These are phyloP conservation scores for Rhopalosiphum padi DNA, from an alignment of 1,140 invertebrate species.

Conservation along the genomic window DNA sequence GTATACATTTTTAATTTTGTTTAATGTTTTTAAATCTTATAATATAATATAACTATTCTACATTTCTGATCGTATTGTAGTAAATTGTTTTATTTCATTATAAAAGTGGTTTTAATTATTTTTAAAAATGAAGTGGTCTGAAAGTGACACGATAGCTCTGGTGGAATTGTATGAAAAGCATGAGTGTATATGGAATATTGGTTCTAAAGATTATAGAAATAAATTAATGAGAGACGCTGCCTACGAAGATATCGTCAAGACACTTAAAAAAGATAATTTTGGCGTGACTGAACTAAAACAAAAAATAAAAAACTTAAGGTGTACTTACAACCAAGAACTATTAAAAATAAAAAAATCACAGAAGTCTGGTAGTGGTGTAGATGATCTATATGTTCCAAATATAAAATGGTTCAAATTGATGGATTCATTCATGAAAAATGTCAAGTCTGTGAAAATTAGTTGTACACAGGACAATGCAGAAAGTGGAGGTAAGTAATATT, in stretches of 20 bases:
- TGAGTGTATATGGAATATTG: constrained; percentile 55
- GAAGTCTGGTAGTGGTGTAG: constrained; percentile 44
- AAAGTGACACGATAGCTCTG: constrained; percentile 41
- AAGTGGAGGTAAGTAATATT: constrained; percentile 34
- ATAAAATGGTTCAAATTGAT: constrained; percentile 54
- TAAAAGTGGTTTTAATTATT: constrained; percentile 30
- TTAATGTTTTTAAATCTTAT: too few species aligned
- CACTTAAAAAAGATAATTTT: constrained; percentile 52
- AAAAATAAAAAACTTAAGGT: constrained; percentile 58
- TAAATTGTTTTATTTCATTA: constrained; percentile 15
- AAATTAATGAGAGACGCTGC: constrained; percentile 47
- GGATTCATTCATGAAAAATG: constrained; percentile 51
- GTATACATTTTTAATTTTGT: too few species aligned
- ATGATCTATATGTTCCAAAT: constrained; percentile 51
- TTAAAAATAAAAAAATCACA: constrained; percentile 54
- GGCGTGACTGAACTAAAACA: constrained; percentile 44
- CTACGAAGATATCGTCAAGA: constrained; percentile 47
- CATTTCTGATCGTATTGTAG: neutral
- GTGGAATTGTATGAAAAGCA: constrained; percentile 57
- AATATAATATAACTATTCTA: too few species aligned
- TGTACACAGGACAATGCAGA: constrained; percentile 44
- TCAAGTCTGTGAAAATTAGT: constrained; percentile 40
- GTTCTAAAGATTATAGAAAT: constrained; percentile 55
- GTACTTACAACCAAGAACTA: constrained; percentile 52
- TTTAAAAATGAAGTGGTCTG: constrained; percentile 34